Percentiles rank a stretch among this genome's conserved stretches.
Evolutionary conservation across 2,888 invertebrate species (phyloP).

Genomic region (Andricus curvator): DNA sequence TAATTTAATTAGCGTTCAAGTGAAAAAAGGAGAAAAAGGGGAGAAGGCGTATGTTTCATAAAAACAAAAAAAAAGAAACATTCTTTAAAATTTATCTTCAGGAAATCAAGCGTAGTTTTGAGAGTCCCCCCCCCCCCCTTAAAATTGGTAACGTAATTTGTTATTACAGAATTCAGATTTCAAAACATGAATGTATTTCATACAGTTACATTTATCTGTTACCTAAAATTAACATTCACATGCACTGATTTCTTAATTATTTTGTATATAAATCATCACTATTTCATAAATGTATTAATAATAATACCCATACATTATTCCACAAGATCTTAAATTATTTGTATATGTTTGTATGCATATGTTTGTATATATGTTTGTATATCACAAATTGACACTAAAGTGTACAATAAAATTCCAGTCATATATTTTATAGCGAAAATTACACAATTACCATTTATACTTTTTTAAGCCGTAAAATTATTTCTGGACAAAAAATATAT

Average conservation of each 20-base stretch:
- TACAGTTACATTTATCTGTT: not conserved
- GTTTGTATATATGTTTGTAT: not conserved
- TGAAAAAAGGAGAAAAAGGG: too few relatives aligned
- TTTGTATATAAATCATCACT: not conserved
- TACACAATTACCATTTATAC: not conserved
- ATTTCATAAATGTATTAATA: not conserved
- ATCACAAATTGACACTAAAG: not conserved
- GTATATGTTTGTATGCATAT: not conserved
- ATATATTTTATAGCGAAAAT: not conserved
- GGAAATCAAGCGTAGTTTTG: too few relatives aligned
- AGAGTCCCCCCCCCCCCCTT: too few relatives aligned
- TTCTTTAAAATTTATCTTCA: too few relatives aligned
- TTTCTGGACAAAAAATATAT: not conserved
- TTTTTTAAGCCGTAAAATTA: not conserved
- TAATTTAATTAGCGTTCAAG: too few relatives aligned
- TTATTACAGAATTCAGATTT: not conserved
- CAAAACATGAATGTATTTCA: slow-evolving; percentile 19
- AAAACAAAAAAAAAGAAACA: too few relatives aligned
- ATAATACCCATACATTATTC: not conserved
- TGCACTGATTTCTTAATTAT: not conserved
- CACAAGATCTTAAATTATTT: not conserved
- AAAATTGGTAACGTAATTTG: too few relatives aligned
- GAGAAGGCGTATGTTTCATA: too few relatives aligned
- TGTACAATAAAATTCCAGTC: not conserved
- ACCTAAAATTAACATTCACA: slow-evolving; percentile 14